Evolutionary conservation across 2,113 vertebrate genomes (phyloP), one percentile per base, ranked within the genome.

Genomic region (Psilopogon haemacephalus): DNA sequence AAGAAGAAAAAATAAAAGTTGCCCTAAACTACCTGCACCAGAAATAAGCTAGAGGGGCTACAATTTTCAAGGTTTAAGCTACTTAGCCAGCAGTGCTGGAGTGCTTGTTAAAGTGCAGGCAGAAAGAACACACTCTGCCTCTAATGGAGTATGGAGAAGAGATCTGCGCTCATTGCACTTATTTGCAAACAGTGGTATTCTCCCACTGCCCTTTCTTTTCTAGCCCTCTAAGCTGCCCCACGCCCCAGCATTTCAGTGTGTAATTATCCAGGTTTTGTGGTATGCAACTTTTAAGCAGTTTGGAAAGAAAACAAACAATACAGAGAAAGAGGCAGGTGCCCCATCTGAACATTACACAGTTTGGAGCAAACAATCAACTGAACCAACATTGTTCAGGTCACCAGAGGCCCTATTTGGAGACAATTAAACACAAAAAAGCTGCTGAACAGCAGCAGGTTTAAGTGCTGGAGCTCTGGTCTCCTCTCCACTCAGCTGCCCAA

Each of bases 341-440:
- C 28, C 8, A 9, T 59, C 40, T 54, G 68, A 84, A 52, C 30
- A 35, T 27, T 30, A 76, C 33, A 37, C n/a, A 44, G 15, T 62
- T 88, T 2, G 0, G 58, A 81, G 48, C 27, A 86, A 86, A n/a
- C 40, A 46, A 64, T 6, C 69, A 38, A 87, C 40, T 65, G n/a
- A 90, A 58, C 0, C 35, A 65, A 38, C 30, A 23, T 3, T 10
- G 6, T 74, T 42, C 46, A 71, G 17, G 26, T 70, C 64, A 93
- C 23, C 42, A 64, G 65, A 62, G 8, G 24, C 19, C 26, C 1
- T 0, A 37, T 73, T 58, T 76, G 42, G 40, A 90, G 56, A 80
- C 26, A 83, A 55, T 35, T 86, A 55, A 90, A 84, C 17, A 83
- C 12, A 86, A 85, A 90, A 90, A 80, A 58, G 35, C 27, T 5